Percentiles rank a stretch among this genome's conserved stretches.
Conservation (phyloP, 2,797 vertebrate species). For the Lacerta bilineata region DNA sequence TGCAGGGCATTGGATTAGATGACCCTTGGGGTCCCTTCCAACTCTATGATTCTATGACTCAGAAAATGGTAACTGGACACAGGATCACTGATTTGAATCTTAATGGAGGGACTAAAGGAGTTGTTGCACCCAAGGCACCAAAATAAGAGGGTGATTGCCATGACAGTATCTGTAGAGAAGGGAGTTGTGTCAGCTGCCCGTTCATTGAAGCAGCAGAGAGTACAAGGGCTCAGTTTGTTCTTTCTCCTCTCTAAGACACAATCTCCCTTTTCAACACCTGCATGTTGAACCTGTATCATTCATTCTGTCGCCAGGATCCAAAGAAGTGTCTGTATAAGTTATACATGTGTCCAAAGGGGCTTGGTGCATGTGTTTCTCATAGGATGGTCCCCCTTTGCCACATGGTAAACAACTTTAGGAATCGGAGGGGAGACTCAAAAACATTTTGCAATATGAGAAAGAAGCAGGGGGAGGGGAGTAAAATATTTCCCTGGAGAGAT, state of each 20-base stretch:
- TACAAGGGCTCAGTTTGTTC: neutral
- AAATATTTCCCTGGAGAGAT: too few species aligned
- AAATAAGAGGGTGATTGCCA: neutral
- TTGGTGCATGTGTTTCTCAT: constrained; percentile 1
- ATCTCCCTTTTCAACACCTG: neutral
- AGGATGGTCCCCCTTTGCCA: neutral
- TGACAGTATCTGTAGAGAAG: neutral
- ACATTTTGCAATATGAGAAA: neutral
- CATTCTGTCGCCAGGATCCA: neutral
- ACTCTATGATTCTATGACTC: too few species aligned
- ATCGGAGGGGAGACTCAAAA: neutral
- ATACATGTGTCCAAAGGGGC: neutral
- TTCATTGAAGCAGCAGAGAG: neutral
- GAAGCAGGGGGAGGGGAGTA: neutral
- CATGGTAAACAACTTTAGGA: neutral
- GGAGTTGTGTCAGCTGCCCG: neutral
- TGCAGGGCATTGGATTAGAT: too few species aligned
- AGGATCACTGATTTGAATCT: neutral
- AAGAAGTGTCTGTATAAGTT: neutral
- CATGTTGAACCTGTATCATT: neutral
- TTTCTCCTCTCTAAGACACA: neutral
- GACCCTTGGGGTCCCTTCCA: too few species aligned
- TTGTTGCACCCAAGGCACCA: too few species aligned
- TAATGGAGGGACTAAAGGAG: neutral
- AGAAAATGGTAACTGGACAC: neutral